Evolutionary conservation across 2,888 invertebrate species (phyloP).

Genomic region (Fabriciana adippe): DNA sequence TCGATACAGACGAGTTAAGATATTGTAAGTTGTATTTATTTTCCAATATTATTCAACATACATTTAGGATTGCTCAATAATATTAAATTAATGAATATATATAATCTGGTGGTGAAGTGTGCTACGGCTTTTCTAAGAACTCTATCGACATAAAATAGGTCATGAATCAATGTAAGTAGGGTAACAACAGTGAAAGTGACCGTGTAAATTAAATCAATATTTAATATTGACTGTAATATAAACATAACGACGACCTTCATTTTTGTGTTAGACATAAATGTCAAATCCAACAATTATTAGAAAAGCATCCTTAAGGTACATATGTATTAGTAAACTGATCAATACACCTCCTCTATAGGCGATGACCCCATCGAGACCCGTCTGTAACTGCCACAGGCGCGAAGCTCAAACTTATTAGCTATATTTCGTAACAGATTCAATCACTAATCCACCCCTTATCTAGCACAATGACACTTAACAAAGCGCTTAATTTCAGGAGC

Average conservation of each 20-base stretch:
- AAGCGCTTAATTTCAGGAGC: slow-evolving; percentile 50
- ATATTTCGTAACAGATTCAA: slow-evolving; percentile 24
- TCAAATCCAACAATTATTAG: slow-evolving; percentile 16
- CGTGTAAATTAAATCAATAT: slow-evolving; percentile 38
- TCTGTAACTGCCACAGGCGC: slow-evolving; percentile 51
- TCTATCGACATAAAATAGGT: slow-evolving; percentile 32
- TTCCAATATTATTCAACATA: too few relatives aligned
- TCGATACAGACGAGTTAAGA: too few relatives aligned
- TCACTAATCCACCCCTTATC: slow-evolving; percentile 30
- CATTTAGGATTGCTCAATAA: not conserved
- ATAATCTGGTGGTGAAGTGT: not conserved
- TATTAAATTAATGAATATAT: not conserved
- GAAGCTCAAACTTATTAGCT: slow-evolving; percentile 34
- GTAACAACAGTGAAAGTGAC: slow-evolving; percentile 26
- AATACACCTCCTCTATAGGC: slow-evolving; percentile 51
- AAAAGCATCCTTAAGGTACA: not conserved
- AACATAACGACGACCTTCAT: slow-evolving; percentile 32
- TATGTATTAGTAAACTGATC: slow-evolving; percentile 49
- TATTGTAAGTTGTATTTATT: too few relatives aligned
- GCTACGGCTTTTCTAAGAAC: slow-evolving; percentile 16
- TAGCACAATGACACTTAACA: slow-evolving; percentile 36
- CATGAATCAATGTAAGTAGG: slow-evolving; percentile 32
- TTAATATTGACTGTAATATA: slow-evolving; percentile 32
- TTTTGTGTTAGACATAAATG: slow-evolving; percentile 13
- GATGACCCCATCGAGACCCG: slow-evolving; percentile 33